Base-by-base conservation (phyloP, 2,797 vertebrate species). In the Eulemur rubriventer region DNA sequence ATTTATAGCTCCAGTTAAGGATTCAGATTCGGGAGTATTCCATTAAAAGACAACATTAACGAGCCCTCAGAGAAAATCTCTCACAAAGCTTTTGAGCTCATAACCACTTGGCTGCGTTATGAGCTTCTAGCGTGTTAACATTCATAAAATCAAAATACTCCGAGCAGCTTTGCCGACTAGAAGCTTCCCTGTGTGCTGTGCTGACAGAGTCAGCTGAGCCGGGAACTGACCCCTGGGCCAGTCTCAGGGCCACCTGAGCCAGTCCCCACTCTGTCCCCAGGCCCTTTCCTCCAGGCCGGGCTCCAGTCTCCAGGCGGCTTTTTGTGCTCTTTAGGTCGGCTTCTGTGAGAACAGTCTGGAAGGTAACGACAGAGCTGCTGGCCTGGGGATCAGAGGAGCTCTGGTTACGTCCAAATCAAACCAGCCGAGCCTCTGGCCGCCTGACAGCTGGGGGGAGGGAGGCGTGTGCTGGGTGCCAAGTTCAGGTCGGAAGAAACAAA, bases 51-150 rank as follows among this genome's bases (percentile, higher is more conserved):
- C 97, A 98, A 97, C 96, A 96, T 98, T 98, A 98, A 98, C 93
- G 96, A 98, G 98, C 90, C 98, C 98, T 98, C 89, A 2, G 98
- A 98, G 98, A 98, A 97, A 98, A 98, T 97, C 98, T 97, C 98
- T 98, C 96, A 90, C 97, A 97, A 97, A 98, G 98, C 98, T 97
- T 98, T 97, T 97, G 98, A 98, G 98, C 98, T 97, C 82, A 17
- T 97, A 98, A 98, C 98, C 96, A 96, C 97, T 98, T 91, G 97
- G 98, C 98, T 94, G 91, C 95, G 95, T 96, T 76, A 97, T 0
- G 43, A 96, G 98, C 94, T 97, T 95, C 97, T 92, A 90, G 76
- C 67, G 97, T 97, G 98, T 98, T 98, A 98, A 98, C 96, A 89
- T 98, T 98, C 97, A 97, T 97, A 97, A 98, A 98, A 97, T 96